These are phyloP conservation scores for Mustelus asterias DNA, from an alignment of 2,113 vertebrate species.

Conservation along the genomic window DNA sequence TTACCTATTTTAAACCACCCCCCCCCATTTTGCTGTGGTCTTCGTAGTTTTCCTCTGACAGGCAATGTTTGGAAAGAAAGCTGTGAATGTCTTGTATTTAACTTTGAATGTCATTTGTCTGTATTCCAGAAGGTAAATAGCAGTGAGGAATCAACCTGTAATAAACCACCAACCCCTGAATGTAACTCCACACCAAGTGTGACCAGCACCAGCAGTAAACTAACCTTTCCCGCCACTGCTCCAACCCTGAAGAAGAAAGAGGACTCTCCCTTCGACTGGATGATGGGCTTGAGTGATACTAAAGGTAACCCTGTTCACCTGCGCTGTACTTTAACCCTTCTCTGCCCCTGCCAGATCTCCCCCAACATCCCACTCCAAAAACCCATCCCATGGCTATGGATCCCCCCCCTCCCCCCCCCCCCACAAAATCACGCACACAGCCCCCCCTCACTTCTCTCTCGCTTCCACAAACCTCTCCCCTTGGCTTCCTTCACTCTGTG, in stretches of 20 bases:
- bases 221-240: constrained; percentile 34
- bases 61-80: neutral
- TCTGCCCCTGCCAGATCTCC: neutral
- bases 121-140: neutral
- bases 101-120: neutral
- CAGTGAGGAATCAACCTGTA: neutral
- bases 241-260: constrained; percentile 46
- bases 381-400: neutral
- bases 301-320: constrained; percentile 49
- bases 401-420: too few species aligned
- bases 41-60: neutral
- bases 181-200: constrained; percentile 47
- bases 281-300: constrained; percentile 57
- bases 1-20: too few species aligned
- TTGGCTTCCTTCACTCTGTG: too few species aligned
- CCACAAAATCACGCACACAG: too few species aligned
- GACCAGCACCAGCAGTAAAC: constrained; percentile 44
- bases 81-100: neutral
- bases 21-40: neutral
- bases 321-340: neutral
- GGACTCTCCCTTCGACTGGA: constrained; percentile 60
- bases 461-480: too few species aligned
- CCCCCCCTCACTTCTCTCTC: too few species aligned
- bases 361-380: neutral
- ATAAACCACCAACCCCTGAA: constrained; percentile 39